These are phyloP conservation scores for Steinernema khuongi DNA, from an alignment of 1,140 invertebrate species.

Conservation along the genomic window DNA sequence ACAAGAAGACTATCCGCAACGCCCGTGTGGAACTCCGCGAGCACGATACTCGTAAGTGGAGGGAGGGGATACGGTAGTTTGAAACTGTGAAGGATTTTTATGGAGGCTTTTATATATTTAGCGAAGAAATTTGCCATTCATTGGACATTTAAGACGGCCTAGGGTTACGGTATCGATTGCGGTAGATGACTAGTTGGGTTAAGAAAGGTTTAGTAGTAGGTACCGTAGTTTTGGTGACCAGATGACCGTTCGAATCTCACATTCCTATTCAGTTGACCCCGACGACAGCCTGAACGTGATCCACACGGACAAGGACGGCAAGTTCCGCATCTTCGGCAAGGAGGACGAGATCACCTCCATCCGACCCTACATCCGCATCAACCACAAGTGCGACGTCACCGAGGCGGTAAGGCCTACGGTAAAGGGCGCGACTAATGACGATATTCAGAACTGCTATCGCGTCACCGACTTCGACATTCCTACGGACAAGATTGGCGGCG, in stretches of 20 bases:
- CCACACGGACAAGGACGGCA: constrained; percentile 44
- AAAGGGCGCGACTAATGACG: background rate
- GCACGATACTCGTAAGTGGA: constrained; percentile 9
- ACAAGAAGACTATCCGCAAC: constrained; percentile 3
- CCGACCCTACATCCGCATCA: constrained; percentile 46
- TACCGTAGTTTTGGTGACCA: background rate
- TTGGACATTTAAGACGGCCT: too few species aligned
- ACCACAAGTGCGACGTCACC: constrained; percentile 45
- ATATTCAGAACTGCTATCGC: constrained; percentile 42
- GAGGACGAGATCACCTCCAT: constrained; percentile 49
- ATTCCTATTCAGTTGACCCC: constrained; percentile 46
- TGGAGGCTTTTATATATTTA: background rate
- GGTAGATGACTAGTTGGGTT: too few species aligned
- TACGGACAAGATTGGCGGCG: constrained; percentile 38
- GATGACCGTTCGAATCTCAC: background rate
- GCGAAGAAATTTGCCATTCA: too few species aligned
- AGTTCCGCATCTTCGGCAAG: constrained; percentile 39
- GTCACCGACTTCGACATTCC: constrained; percentile 49
- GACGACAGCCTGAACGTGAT: constrained; percentile 41
- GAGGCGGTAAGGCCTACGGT: constrained; percentile 21
- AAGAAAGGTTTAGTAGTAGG: too few species aligned
- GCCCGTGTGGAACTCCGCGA: background rate
- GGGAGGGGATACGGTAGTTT: too few species aligned
- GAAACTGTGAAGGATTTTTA: background rate
- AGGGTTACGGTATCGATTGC: too few species aligned